Evolutionary conservation across 2,888 invertebrate species (phyloP), one percentile per base, ranked within the genome.

Genomic region (Cloeon dipterum): DNA sequence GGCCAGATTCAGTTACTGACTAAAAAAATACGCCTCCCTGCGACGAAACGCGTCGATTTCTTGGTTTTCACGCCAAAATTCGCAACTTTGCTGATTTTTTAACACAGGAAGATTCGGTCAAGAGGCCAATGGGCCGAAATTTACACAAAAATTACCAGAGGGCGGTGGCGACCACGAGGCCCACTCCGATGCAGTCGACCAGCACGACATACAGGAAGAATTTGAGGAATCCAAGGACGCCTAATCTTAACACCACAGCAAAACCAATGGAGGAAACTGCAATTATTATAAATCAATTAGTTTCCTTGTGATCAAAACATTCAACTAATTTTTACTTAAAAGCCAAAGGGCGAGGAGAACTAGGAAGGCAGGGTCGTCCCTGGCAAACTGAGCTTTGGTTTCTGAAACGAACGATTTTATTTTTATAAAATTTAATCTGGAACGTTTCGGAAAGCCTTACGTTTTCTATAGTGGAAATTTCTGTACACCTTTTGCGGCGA

Each of bases 311-410:
- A 23, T n/a, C n/a, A 23, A n/a, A 23, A 23, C 25, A 23, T 23
- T 23, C 10, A n/a, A 37, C 21, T 36, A 40, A 50, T 52, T 65
- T 67, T 66, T 62, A 78, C 78, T 64, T 50, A 77, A 73, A 42
- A 93, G 61, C 69, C 85, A 86, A 43, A 78, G 65, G 47, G 79
- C 70, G 32, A 98, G 66, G 39, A 98, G 63, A 16, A 98, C 89
- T 47, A 98, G 61, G 61, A 98, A 98, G 19, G 96, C 96, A 34
- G 98, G 96, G 61, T 98, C 98, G 61, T 98, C 96, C 56, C 96
- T 68, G 0, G 96, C 96, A 70, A 91, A 98, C 58, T 98, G 96
- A 47, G 88, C 83, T 61, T 96, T 96, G 41, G 93, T 93, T 60
- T 91, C 91, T 91, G 62, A 70, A 64, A 39, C 32, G 44, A 43